A percentile compares a stretch with the other conserved stretches of the same genome.
These are phyloP conservation scores for Dendrocincla fuliginosa DNA, from an alignment of 2,797 vertebrate genomes.

Conservation along the genomic window DNA sequence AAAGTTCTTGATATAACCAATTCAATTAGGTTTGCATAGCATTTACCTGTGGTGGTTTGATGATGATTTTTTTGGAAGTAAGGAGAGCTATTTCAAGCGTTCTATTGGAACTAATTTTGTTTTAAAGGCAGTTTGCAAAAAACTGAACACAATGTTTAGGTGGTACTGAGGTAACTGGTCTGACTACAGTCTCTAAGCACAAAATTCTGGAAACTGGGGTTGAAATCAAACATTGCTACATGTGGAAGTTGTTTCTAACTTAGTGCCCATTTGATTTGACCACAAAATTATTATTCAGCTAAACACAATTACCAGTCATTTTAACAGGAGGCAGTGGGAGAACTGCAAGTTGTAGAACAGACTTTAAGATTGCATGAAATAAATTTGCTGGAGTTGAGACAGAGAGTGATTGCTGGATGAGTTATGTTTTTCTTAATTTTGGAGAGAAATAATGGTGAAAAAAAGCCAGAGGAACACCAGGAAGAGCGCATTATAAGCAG, in stretches of 20 bases:
- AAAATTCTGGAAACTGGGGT: not conserved
- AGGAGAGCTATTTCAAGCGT: not conserved
- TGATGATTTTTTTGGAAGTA: not conserved
- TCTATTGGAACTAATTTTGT: not conserved
- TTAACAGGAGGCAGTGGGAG: not conserved
- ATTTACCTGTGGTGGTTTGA: not conserved
- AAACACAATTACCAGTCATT: not conserved
- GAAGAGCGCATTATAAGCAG: not conserved
- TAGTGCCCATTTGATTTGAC: not conserved
- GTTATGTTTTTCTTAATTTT: not conserved
- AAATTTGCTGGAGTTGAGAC: not conserved
- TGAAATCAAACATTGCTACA: not conserved
- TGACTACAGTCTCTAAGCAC: not conserved
- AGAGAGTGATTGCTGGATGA: not conserved
- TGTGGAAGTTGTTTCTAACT: not conserved
- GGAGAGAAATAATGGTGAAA: not conserved
- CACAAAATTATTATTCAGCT: not conserved
- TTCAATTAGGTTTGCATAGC: not conserved
- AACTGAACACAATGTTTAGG: not conserved
- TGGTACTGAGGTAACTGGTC: not conserved
- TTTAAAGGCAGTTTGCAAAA: not conserved
- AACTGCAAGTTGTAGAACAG: not conserved
- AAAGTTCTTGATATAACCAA: not conserved
- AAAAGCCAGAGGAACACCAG: not conserved
- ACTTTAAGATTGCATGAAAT: not conserved